Evolutionary conservation across 2,888 invertebrate species (phyloP).

Genomic region (Onchidella celtica): DNA sequence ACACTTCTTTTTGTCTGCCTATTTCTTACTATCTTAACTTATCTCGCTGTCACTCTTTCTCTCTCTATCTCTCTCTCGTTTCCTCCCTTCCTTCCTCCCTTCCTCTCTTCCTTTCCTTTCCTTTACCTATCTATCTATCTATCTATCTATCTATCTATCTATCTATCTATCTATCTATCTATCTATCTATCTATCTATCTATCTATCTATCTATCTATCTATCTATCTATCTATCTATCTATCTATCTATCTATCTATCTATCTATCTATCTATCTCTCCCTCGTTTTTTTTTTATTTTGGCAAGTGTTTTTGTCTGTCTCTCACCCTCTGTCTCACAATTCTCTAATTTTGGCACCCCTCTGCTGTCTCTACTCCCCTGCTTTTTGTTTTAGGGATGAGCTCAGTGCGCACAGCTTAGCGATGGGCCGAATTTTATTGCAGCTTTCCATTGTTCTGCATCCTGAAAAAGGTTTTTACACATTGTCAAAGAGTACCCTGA

Average conservation of each 20-base stretch:
- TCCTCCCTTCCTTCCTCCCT: background rate
- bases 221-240: background rate
- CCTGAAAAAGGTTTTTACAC: no score
- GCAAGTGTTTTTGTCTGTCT: no score
- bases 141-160: conserved; percentile 13
- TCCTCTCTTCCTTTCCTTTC: background rate
- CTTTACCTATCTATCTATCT: conserved; percentile 11
- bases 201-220: background rate
- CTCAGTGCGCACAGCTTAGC: no score
- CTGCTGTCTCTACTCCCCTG: no score
- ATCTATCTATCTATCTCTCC: background rate
- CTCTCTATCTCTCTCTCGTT: conserved; percentile 8
- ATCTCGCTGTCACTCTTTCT: conserved; percentile 5
- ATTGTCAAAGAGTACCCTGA: no score
- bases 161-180: conserved; percentile 18
- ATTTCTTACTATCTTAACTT: background rate
- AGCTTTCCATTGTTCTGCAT: no score
- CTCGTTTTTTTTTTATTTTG: no score
- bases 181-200: conserved; percentile 21
- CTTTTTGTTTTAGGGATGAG: no score
- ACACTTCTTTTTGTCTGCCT: background rate
- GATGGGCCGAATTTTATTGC: no score
- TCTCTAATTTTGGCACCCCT: background rate
- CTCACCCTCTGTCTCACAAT: no score
- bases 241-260: no score